Conservation (phyloP, 2,113 vertebrate species). For the Boleophthalmus pectinirostris region DNA sequence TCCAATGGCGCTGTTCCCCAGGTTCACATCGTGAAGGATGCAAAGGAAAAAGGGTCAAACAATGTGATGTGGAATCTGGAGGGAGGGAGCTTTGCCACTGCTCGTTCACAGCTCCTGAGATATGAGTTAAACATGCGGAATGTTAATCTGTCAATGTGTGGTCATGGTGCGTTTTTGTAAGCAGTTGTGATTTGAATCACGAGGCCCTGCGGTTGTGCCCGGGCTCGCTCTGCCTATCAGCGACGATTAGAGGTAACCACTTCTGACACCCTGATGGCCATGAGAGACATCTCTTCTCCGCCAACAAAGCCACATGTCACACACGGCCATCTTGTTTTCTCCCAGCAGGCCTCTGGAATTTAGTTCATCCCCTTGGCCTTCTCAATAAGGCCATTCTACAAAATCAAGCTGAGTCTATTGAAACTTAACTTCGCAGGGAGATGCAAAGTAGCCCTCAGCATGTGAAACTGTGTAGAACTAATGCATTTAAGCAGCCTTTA, state of each 20-base stretch:
- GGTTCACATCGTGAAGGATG: constrained; percentile 61
- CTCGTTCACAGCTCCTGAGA: constrained; percentile 58
- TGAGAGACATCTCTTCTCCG: constrained; percentile 71
- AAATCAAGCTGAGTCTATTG: constrained; percentile 70
- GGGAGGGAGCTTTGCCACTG: constrained; percentile 44
- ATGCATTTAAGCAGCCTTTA: constrained; percentile 64
- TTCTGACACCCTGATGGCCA: constrained; percentile 76
- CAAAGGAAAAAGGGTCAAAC: constrained; percentile 56
- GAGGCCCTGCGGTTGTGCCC: constrained; percentile 64
- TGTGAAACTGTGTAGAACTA: constrained; percentile 68
- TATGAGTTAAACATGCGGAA: constrained; percentile 79
- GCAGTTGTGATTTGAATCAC: constrained; percentile 74
- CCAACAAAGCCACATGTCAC: constrained; percentile 78
- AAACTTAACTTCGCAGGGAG: constrained; percentile 58
- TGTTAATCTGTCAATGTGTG: constrained; percentile 79
- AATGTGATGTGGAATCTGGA: constrained; percentile 69
- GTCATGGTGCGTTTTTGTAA: constrained; percentile 74
- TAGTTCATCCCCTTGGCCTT: constrained; percentile 61
- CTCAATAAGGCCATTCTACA: constrained; percentile 62
- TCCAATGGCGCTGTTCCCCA: constrained; percentile 62
- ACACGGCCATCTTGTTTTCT: constrained; percentile 71
- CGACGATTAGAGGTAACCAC: constrained; percentile 70
- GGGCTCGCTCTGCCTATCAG: constrained; percentile 66
- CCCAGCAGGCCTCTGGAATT: constrained; percentile 69
- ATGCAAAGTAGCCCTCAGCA: constrained; percentile 64